Conservation (phyloP, 2,888 invertebrate species). For the Synergus japonicus region DNA sequence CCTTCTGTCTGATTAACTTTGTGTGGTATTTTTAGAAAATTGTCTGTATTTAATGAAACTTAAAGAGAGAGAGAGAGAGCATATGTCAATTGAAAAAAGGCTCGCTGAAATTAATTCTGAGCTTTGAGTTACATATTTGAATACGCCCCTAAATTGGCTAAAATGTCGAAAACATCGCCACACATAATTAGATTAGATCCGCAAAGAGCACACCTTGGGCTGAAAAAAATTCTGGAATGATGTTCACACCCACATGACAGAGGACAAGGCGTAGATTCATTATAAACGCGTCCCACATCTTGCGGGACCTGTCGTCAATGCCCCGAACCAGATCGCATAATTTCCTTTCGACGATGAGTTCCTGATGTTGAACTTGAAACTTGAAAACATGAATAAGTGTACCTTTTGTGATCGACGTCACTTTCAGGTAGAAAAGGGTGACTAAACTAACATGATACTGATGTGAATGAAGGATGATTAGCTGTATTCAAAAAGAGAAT, state of each 20-base stretch:
- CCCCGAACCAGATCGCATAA: slow-evolving; percentile 45
- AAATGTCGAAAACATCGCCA: slow-evolving; percentile 11
- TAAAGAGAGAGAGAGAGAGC: no score
- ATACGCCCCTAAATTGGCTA: background rate
- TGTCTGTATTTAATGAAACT: no score
- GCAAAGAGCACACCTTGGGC: slow-evolving; percentile 49
- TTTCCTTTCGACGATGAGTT: slow-evolving; percentile 25
- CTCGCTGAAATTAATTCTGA: background rate
- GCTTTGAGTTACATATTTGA: background rate
- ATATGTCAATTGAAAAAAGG: background rate
- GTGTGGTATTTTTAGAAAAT: background rate
- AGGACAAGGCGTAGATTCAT: slow-evolving; percentile 52
- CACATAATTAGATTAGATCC: slow-evolving; percentile 54
- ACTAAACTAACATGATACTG: slow-evolving; percentile 33
- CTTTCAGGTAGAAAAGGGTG: background rate
- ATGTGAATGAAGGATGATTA: slow-evolving; percentile 31
- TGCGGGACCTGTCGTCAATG: slow-evolving; percentile 65
- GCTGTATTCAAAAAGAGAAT: slow-evolving; percentile 28
- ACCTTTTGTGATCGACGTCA: slow-evolving; percentile 15
- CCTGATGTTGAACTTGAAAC: slow-evolving; percentile 19
- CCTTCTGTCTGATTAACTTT: background rate
- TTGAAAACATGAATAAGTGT: slow-evolving; percentile 17
- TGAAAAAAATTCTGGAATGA: slow-evolving; percentile 51
- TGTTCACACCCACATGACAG: slow-evolving; percentile 62
- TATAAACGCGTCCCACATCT: slow-evolving; percentile 65